Evolutionary conservation across 2,888 invertebrate genomes (phyloP).

Genomic region (Tachina lurida): DNA sequence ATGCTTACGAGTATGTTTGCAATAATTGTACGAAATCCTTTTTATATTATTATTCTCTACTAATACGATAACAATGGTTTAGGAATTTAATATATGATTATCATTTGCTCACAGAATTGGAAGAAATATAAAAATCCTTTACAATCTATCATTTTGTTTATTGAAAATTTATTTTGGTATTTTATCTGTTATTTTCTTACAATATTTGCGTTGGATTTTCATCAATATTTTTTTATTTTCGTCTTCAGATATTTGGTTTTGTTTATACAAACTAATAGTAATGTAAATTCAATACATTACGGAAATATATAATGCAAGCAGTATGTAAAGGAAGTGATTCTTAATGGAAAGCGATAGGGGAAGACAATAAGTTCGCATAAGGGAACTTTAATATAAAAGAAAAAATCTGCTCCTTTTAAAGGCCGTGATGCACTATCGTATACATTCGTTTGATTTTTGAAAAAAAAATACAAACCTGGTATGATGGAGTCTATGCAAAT

Average conservation of each 20-base stretch:
- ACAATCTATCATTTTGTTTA: constrained; percentile 66
- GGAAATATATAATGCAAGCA: background rate
- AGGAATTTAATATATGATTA: constrained; percentile 31
- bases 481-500: too few species aligned
- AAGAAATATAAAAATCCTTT: constrained; percentile 39
- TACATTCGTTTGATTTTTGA: too few species aligned
- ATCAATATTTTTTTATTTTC: background rate
- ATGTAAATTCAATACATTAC: constrained; percentile 49
- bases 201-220: constrained; percentile 5
- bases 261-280: constrained; percentile 49
- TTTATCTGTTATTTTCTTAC: background rate
- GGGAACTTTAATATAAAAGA: too few species aligned
- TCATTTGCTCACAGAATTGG: constrained; percentile 8
- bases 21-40: too few species aligned
- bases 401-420: too few species aligned
- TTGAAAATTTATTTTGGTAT: constrained; percentile 57
- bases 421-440: too few species aligned
- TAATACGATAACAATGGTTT: background rate
- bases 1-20: background rate
- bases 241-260: constrained; percentile 6
- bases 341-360: too few species aligned
- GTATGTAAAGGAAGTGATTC: constrained; percentile 18
- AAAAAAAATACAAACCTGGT: too few species aligned
- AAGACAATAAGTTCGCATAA: too few species aligned
- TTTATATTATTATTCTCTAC: too few species aligned